Evolutionary conservation across 1,140 invertebrate genomes (phyloP).

Genomic region (Apis cerana): DNA sequence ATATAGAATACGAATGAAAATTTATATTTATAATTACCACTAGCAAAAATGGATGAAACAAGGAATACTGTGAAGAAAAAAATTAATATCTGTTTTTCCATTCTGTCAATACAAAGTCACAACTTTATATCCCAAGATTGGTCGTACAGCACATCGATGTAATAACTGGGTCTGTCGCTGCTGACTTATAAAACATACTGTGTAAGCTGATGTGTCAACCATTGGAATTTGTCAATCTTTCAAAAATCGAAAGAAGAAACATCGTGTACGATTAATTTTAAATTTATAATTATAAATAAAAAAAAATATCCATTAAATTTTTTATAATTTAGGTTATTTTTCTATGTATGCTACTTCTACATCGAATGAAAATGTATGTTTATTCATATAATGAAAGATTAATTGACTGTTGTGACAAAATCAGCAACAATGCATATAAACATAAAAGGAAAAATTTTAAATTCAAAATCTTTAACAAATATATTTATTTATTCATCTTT

Average conservation of each 20-base stretch:
- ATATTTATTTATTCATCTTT: no score
- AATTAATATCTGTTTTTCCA: background rate
- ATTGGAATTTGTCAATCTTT: slow-evolving; percentile 34
- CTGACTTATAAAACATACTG: background rate
- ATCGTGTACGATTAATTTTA: background rate
- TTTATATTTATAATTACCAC: slow-evolving; percentile 6
- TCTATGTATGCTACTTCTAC: background rate
- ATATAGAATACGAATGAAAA: background rate
- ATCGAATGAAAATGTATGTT: background rate
- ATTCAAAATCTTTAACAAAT: no score
- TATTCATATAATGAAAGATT: background rate
- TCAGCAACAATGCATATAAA: background rate
- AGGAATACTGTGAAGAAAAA: background rate
- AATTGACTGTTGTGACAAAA: background rate
- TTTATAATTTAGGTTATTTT: no score
- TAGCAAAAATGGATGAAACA: background rate
- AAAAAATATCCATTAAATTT: background rate
- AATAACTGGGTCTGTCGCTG: background rate
- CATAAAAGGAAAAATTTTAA: background rate
- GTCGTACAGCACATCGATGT: background rate
- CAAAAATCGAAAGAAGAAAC: background rate
- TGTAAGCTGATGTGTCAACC: background rate
- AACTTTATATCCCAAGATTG: background rate
- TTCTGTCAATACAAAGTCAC: background rate
- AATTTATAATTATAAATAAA: background rate